These are phyloP conservation scores for Hephaestus fuliginosus DNA, from an alignment of 2,797 vertebrate species.

Conservation along the genomic window DNA sequence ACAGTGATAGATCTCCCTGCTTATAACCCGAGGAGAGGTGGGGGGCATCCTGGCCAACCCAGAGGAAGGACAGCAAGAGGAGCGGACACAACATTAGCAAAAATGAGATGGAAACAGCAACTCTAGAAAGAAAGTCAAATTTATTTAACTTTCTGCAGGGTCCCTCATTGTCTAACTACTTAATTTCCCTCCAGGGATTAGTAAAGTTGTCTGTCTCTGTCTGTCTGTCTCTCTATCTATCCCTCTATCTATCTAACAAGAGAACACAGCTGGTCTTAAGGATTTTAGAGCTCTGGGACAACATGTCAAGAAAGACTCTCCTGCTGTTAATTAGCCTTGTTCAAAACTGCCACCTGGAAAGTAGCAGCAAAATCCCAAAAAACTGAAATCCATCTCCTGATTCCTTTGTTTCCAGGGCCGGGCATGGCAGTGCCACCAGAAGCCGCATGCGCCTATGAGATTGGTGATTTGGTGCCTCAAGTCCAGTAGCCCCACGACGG, in stretches of 20 bases:
- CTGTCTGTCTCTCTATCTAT: too few relatives aligned
- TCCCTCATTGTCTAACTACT: neutral
- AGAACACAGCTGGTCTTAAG: neutral
- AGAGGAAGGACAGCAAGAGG: conserved; percentile 17
- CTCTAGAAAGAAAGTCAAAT: conserved; percentile 1
- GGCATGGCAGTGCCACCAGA: conserved; percentile 62
- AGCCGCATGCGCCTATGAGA: conserved; percentile 47
- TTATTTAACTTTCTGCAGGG: conserved; percentile 19
- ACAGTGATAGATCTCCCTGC: conserved; percentile 63
- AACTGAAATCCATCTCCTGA: conserved; percentile 52
- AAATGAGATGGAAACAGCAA: conserved; percentile 4
- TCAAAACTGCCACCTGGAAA: conserved; percentile 38
- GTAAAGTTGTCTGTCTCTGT: too few relatives aligned
- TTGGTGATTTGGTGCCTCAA: conserved; percentile 74
- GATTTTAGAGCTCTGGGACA: conserved; percentile 11
- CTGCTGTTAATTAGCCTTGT: conserved; percentile 30
- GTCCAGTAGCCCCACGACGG: conserved; percentile 81
- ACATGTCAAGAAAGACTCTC: conserved; percentile 14
- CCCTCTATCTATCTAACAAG: neutral
- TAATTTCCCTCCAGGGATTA: too few relatives aligned
- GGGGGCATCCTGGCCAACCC: conserved; percentile 19
- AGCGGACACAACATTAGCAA: neutral
- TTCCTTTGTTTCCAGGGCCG: conserved; percentile 54
- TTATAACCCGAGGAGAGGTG: conserved; percentile 24
- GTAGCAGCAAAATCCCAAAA: conserved; percentile 8